Evolutionary conservation across 2,113 vertebrate species (phyloP).

Genomic region (Ellobius talpinus): DNA sequence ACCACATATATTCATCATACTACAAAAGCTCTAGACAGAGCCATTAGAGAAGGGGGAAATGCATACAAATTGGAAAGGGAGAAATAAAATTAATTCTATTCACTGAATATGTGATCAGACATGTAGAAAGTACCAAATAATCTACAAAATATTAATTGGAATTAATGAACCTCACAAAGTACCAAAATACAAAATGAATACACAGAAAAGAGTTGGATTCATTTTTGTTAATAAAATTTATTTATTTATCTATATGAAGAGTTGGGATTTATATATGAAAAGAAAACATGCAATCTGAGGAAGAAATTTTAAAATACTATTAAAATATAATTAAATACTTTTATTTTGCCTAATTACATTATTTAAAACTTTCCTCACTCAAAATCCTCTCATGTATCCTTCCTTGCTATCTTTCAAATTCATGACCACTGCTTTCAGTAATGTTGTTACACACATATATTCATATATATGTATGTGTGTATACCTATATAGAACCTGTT

Average conservation of each 20-base stretch:
- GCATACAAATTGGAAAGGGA: neutral
- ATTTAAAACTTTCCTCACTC: neutral
- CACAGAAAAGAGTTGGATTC: neutral
- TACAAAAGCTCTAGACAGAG: neutral
- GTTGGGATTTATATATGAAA: neutral
- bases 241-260: no score
- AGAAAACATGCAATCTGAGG: neutral
- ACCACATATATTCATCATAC: neutral
- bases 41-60: neutral
- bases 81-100: neutral
- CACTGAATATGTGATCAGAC: neutral
- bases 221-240: no score
- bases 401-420: neutral
- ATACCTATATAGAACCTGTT: neutral
- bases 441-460: neutral
- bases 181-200: neutral
- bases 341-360: neutral
- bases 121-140: neutral
- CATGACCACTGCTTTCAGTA: neutral
- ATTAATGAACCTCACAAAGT: neutral
- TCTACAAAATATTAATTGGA: neutral
- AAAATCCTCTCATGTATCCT: neutral
- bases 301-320: neutral
- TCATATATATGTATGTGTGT: neutral
- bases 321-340: neutral